Evolutionary conservation across 2,888 invertebrate species (phyloP).

Genomic region (Dicyrtoma fusca): DNA sequence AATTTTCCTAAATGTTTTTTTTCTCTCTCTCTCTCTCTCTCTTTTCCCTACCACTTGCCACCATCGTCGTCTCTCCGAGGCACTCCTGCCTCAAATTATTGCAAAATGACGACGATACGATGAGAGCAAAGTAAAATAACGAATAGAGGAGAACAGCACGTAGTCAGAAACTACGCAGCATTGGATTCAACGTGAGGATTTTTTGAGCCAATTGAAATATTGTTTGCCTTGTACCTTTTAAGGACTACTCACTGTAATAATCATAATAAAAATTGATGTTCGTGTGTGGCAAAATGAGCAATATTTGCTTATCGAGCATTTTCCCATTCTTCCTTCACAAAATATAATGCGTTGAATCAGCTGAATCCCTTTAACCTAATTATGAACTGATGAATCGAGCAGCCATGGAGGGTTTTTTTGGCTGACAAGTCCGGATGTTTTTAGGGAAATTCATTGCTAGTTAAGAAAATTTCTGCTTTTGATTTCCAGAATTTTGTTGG

Average conservation of each 20-base stretch:
- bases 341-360: constrained; percentile 22
- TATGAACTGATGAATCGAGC: no score
- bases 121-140: background rate
- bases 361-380: no score
- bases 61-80: constrained; percentile 3
- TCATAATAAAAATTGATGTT: constrained; percentile 1
- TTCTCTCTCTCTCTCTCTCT: no score
- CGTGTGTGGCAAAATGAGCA: constrained; percentile 23
- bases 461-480: no score
- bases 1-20: constrained; percentile 16
- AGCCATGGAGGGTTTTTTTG: no score
- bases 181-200: no score
- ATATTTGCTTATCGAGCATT: background rate
- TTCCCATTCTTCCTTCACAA: constrained; percentile 8
- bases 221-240: constrained; percentile 21
- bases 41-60: no score
- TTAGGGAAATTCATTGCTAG: no score
- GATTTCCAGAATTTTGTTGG: no score
- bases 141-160: constrained; percentile 3
- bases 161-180: background rate
- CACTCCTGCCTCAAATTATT: no score
- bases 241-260: background rate
- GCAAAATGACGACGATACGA: background rate
- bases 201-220: constrained; percentile 22
- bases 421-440: no score